Base-by-base conservation (phyloP, 2,888 invertebrate genomes). In the Scaeva pyrastri region DNA sequence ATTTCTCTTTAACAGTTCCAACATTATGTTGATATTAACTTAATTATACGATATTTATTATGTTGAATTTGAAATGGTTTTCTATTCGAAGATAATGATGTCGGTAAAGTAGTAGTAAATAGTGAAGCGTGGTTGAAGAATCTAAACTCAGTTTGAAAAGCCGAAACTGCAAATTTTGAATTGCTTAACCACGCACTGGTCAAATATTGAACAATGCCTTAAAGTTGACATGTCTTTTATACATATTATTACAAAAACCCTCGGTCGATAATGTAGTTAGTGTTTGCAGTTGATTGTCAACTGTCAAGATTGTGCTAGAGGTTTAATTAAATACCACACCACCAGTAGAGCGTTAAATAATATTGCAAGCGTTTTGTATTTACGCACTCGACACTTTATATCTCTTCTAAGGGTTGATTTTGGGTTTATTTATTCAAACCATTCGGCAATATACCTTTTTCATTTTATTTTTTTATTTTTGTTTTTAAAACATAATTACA, bases 401-500 rank as follows among this genome's bases (percentile, higher is more conserved):
- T 23, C 60, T 23, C 39, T 31, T 2, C 52, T 71, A 82, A 66
- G 82, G 81, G 86, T 74, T 71, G 86, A 21, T 82, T 74, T 31
- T 31, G 31, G 58, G 66, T 36, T 12, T 23, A 48, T 68, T 72
- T 52, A 58, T 62, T 41, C 23, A 23, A 80, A 60, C 41, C 39
- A 64, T 66, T 39, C 66, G 52, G 16, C 31, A 72, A 72, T 76
- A 66, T n/a, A 31, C 21, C 36, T 64, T 68, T 60, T 70, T 55
- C 8, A 16, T 2, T 14, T 73, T 55, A 8, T 16, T n/a, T 6
- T 45, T 16, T 21, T 55, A 26, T 16, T 64, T 74, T 62, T 86
- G 68, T 77, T 81, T 81, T 85, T 45, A 68, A 74, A 74, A 78
- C 60, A 82, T 86, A 70, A 74, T 86, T 86, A 70, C 62, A 64